phyloP scores from a whole-genome alignment of 2,888 invertebrate genomes.

The Aproaerema taeniolella region DNA sequence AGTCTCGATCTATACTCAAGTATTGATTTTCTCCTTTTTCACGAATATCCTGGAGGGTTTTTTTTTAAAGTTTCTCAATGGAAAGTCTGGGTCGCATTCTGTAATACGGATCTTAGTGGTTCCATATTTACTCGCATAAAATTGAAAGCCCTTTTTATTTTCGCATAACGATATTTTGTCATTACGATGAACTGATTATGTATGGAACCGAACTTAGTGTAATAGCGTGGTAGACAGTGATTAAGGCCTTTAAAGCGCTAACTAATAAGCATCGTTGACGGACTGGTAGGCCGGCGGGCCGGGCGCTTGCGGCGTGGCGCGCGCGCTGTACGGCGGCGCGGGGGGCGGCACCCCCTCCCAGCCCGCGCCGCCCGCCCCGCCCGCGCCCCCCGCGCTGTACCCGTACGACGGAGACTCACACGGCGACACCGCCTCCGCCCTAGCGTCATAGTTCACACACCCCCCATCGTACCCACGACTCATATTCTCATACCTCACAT shows the following conservation, averaged over 20 bases:
- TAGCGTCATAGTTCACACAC: slow-evolving; percentile 34
- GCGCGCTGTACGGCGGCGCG: slow-evolving; percentile 57
- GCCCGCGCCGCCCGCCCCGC: slow-evolving; percentile 27
- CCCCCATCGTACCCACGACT: slow-evolving; percentile 39
- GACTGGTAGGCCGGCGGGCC: slow-evolving; percentile 68
- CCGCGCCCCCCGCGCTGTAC: slow-evolving; percentile 31
- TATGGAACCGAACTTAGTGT: too few relatives aligned
- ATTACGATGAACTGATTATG: too few relatives aligned
- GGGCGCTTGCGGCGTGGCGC: slow-evolving; percentile 63
- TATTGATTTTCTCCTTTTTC: too few relatives aligned
- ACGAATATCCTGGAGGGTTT: too few relatives aligned
- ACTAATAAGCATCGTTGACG: slow-evolving; percentile 47
- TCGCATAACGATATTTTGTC: too few relatives aligned
- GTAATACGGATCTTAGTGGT: too few relatives aligned
- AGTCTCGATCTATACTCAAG: too few relatives aligned
- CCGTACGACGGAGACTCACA: slow-evolving; percentile 42
- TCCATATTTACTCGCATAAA: too few relatives aligned
- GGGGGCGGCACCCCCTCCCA: slow-evolving; percentile 60
- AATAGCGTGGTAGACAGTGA: too few relatives aligned
- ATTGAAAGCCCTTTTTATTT: too few relatives aligned
- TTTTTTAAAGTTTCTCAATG: neutral
- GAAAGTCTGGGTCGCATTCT: too few relatives aligned
- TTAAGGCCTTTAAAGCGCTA: too few relatives aligned
- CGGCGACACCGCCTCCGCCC: slow-evolving; percentile 40
- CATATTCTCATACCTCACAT: slow-evolving; percentile 42